phyloP scores from a whole-genome alignment of 2,797 vertebrate genomes.

The Xyrichtys novacula region DNA sequence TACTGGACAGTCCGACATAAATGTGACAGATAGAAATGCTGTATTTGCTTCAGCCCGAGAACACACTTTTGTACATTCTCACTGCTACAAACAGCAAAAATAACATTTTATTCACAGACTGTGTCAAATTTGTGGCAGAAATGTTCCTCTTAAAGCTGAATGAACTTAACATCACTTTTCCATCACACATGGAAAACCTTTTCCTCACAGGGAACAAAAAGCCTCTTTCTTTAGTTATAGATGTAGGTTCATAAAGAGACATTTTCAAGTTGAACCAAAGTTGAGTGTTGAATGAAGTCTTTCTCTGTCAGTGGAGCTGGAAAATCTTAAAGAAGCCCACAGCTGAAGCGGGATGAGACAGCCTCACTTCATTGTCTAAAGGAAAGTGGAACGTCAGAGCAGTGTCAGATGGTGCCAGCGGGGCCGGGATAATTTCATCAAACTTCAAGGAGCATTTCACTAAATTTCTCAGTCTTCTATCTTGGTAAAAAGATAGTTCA shows the following conservation, averaged over 20 bases:
- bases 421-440: not conserved
- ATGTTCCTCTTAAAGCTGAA: not conserved
- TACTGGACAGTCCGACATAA: too few species aligned
- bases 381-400: conserved; percentile 1
- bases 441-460: not conserved
- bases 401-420: not conserved
- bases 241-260: not conserved
- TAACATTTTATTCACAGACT: not conserved
- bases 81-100: not conserved
- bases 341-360: not conserved
- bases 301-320: conserved; percentile 12
- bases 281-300: not conserved
- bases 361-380: conserved; percentile 4
- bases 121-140: not conserved
- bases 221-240: conserved; percentile 4
- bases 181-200: not conserved
- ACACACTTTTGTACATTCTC: not conserved
- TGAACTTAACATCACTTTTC: not conserved
- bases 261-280: not conserved
- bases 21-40: not conserved
- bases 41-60: not conserved
- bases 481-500: not conserved
- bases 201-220: not conserved
- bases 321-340: conserved; percentile 17
- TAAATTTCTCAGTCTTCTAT: not conserved